Percentiles rank a stretch among this genome's conserved stretches.
Conservation (phyloP, 2,888 invertebrate genomes). For the Noctua janthina region DNA sequence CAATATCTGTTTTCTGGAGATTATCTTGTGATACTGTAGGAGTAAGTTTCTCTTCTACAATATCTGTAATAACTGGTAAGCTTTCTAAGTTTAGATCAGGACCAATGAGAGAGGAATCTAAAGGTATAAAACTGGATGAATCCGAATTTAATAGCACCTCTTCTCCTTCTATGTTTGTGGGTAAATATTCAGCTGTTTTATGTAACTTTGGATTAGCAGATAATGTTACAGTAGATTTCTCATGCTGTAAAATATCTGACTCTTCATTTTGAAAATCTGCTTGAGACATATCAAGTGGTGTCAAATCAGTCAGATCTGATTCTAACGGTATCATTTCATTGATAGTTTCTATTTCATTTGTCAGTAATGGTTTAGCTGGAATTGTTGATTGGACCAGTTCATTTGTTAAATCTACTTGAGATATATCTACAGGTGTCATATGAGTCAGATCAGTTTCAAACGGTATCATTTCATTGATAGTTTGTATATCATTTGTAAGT, state of each 20-base stretch:
- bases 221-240: neutral
- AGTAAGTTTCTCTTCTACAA: neutral
- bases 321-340: neutral
- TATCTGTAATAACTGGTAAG: neutral
- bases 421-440: neutral
- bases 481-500: neutral
- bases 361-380: neutral
- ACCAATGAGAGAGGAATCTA: slow-evolving; percentile 33
- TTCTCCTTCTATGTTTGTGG: neutral
- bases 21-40: neutral
- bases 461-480: neutral
- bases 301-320: neutral
- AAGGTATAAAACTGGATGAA: neutral
- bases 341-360: neutral
- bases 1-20: neutral
- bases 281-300: neutral
- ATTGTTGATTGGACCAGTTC: neutral
- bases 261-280: neutral
- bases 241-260: neutral
- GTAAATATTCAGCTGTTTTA: neutral
- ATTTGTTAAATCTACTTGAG: neutral
- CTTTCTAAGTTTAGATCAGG: neutral
- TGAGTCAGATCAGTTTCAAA: neutral
- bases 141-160: neutral
- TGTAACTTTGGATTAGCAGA: neutral